Evolutionary conservation across 2,113 vertebrate genomes (phyloP), one percentile per base, ranked within the genome.

Genomic region (Casuarius casuarius): DNA sequence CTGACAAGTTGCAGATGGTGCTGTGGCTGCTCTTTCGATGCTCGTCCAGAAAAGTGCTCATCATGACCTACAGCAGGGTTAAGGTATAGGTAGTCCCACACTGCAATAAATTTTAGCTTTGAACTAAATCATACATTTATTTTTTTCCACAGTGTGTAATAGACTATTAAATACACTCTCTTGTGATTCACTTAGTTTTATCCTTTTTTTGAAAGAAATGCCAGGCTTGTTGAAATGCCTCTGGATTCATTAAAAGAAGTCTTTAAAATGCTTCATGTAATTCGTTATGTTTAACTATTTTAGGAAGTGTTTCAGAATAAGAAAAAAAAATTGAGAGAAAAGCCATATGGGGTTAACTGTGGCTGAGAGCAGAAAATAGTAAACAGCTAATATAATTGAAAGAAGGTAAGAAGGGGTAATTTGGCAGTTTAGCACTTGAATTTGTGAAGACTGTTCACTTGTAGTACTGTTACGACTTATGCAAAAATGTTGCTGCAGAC

Each of bases 21-120:
- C 74, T 90, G 29, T 84, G 86, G 51, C 78, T 65, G 31, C 42
- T 87, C 28, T 84, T 58, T 25, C 56, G 18, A 7, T 16, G 26
- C 54, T 28, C 26, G 20, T 91, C 26, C 90, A 82, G 85, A 93
- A 70, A 67, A 56, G 66, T 79, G 90, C 82, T 96, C 92, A 52
- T 59, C 13, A 2, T 48, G 44, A 90, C 62, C 58, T 94, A 4
- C n/a, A 68, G 85, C 48, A 56, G 6, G 25, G 58, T 63, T 72
- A 82, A 82, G 70, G 61, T 13, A 14, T 7, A 78, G 90, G 38
- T 76, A 82, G 26, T 54, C 21, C 38, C 7, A 4, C 12, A 3
- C 6, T 29, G 26, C 68, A 31, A 31, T 51, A 58, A 79, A 16
- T 79, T 91, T 35, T 54, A 66, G 22, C 56, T 58, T 76, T 95